Evolutionary conservation across 2,113 vertebrate genomes (phyloP).

Genomic region (Cyanocitta stelleri): DNA sequence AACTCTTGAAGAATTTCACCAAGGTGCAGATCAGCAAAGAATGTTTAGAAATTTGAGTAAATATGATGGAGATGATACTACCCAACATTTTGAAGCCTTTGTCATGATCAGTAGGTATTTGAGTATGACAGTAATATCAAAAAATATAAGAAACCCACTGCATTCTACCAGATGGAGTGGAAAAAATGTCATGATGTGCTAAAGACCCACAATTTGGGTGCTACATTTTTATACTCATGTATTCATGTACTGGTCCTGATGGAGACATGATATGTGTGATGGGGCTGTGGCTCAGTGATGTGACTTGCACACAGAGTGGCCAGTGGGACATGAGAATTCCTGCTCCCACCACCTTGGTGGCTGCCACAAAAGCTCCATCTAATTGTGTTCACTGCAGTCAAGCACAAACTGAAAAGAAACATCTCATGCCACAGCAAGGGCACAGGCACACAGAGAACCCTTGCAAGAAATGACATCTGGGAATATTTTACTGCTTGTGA

Average conservation of each 20-base stretch:
- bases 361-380: background rate
- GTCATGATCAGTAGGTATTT: background rate
- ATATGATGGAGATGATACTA: background rate
- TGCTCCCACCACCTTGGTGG: background rate
- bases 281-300: background rate
- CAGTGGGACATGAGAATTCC: background rate
- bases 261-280: background rate
- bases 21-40: background rate
- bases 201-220: background rate
- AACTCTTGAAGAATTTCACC: background rate
- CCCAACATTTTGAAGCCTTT: background rate
- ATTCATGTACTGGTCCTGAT: background rate
- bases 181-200: background rate
- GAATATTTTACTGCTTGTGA: background rate
- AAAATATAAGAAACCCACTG: background rate
- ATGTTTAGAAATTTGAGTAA: background rate
- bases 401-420: background rate
- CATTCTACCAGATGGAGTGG: background rate
- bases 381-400: background rate
- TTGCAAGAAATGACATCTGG: background rate
- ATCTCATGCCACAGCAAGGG: rapidly evolving
- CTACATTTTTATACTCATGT: background rate
- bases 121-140: background rate
- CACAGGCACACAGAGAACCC: background rate
- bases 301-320: too few species aligned